A percentile compares a stretch with the other conserved stretches of the same genome.
phyloP scores from a whole-genome alignment of 1,140 invertebrate species.

The Zelostemma sp. region DNA sequence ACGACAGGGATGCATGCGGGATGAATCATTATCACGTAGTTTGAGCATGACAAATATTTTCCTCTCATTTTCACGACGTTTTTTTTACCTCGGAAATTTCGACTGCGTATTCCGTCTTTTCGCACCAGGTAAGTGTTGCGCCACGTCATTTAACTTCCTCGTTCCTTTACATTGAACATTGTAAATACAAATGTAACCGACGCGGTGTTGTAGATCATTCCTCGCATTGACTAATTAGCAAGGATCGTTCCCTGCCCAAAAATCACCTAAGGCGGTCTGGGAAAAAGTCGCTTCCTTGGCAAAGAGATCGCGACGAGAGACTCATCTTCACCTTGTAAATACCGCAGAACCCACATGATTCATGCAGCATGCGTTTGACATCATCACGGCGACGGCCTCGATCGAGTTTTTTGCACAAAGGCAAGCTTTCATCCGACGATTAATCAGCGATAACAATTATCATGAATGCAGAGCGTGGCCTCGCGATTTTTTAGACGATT shows the following conservation, averaged over 20 bases:
- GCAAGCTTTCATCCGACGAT: background rate
- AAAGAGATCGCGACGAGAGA: background rate
- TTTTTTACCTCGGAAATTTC: too few species aligned
- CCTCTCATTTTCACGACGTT: background rate
- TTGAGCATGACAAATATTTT: background rate
- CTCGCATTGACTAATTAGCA: background rate
- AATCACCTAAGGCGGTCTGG: background rate
- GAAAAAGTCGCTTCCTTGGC: background rate
- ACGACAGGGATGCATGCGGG: background rate
- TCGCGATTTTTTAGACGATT: too few species aligned
- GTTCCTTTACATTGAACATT: conserved; percentile 19
- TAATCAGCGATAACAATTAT: too few species aligned
- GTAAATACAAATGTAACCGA: conserved; percentile 30
- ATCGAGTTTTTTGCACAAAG: conserved; percentile 1
- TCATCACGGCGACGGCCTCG: background rate
- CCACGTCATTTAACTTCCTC: conserved; percentile 11
- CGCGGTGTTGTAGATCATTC: conserved; percentile 20
- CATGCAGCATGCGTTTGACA: conserved; percentile 1
- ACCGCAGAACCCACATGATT: background rate
- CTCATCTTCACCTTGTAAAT: conserved; percentile 1
- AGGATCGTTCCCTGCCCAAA: too few species aligned
- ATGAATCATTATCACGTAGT: background rate
- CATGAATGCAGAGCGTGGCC: too few species aligned
- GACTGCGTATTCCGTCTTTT: conserved; percentile 12
- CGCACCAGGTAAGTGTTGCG: conserved; percentile 7